Conservation (phyloP, 1,140 invertebrate species). For the Pseudomyrmex dendroicus region DNA sequence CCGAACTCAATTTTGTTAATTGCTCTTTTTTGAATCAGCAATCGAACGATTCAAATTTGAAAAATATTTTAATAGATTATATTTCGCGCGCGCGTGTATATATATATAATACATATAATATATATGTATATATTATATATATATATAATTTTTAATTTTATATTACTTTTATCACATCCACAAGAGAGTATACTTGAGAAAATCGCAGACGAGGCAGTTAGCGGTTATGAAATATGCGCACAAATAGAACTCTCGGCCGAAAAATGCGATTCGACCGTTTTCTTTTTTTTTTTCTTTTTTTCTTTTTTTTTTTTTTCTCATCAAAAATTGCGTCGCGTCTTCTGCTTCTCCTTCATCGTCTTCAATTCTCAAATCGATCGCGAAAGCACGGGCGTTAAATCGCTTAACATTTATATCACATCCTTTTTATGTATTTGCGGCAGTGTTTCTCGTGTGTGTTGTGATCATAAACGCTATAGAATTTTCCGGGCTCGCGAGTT, state of each 20-base stretch:
- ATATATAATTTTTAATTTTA: slow-evolving; percentile 34
- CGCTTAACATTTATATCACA: slow-evolving; percentile 77
- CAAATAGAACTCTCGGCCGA: slow-evolving; percentile 41
- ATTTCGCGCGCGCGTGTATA: neutral
- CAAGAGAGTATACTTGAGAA: slow-evolving; percentile 47
- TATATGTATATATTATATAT: neutral
- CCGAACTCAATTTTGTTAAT: neutral
- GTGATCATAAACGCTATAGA: slow-evolving; percentile 30
- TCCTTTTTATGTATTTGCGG: slow-evolving; percentile 74
- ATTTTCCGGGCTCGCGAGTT: slow-evolving; percentile 18
- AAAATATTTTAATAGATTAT: slow-evolving; percentile 9
- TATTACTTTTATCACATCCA: slow-evolving; percentile 48
- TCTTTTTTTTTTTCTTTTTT: no score
- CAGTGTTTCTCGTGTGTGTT: slow-evolving; percentile 69
- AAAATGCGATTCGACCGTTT: neutral
- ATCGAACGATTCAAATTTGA: slow-evolving; percentile 18
- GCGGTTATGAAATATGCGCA: slow-evolving; percentile 42
- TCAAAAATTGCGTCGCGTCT: slow-evolving; percentile 1
- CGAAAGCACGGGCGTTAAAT: neutral
- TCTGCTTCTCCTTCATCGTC: neutral
- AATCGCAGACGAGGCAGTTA: slow-evolving; percentile 54
- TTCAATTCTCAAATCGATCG: neutral
- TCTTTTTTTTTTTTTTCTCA: no score
- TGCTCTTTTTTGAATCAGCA: neutral
- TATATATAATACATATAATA: neutral